Percentiles rank a stretch among this genome's conserved stretches.
phyloP scores from a whole-genome alignment of 2,888 invertebrate species.

The Lamellibrachia satsuma region DNA sequence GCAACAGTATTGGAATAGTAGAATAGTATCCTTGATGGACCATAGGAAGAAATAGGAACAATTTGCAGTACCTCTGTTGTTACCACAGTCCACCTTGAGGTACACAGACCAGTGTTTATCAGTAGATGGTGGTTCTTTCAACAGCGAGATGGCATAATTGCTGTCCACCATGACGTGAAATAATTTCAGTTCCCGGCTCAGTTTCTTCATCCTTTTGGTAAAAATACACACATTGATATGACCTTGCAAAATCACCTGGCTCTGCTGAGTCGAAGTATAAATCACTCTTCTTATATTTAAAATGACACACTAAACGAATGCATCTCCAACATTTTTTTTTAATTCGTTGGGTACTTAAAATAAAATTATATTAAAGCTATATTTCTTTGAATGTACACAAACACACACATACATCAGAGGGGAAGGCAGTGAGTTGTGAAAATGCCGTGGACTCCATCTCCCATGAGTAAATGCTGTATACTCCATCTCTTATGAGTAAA shows the following conservation, averaged over 20 bases:
- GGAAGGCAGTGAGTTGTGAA: too few relatives aligned
- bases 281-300: background rate
- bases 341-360: too few relatives aligned
- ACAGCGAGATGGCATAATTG: constrained; percentile 40
- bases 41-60: background rate
- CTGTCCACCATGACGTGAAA: constrained; percentile 61
- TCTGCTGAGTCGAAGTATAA: background rate
- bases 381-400: too few relatives aligned
- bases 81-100: constrained; percentile 59
- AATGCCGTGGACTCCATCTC: too few relatives aligned
- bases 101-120: constrained; percentile 59
- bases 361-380: too few relatives aligned
- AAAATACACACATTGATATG: background rate
- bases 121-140: constrained; percentile 43
- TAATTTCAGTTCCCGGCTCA: constrained; percentile 48
- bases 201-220: background rate
- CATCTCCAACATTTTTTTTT: background rate
- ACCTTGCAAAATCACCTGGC: background rate
- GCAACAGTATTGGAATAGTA: too few relatives aligned
- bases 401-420: too few relatives aligned
- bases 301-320: background rate
- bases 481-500: too few relatives aligned
- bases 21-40: background rate
- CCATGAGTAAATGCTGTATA: too few relatives aligned
- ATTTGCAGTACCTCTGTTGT: constrained; percentile 53